These are phyloP conservation scores for Cryptoprocta ferox DNA, from an alignment of 2,797 vertebrate species.

Conservation along the genomic window DNA sequence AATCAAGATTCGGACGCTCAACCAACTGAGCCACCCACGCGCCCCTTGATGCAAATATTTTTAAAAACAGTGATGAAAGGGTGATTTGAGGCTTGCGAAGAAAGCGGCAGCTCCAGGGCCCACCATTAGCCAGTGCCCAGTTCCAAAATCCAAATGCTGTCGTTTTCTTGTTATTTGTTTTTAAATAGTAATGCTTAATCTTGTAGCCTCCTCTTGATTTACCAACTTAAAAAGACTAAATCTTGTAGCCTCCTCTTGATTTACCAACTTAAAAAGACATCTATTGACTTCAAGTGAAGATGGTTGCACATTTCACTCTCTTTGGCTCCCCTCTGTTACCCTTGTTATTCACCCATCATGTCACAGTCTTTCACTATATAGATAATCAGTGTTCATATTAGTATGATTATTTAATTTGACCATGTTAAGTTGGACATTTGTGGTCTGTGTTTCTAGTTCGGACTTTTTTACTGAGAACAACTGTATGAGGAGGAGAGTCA, in stretches of 20 bases:
- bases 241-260: neutral
- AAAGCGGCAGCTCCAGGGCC: neutral
- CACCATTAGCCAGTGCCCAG: neutral
- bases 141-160: neutral
- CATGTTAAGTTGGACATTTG: neutral
- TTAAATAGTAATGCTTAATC: neutral
- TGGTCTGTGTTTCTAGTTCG: slow-evolving; percentile 23
- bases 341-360: neutral
- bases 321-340: neutral
- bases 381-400: neutral
- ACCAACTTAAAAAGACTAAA: neutral
- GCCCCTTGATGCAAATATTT: neutral
- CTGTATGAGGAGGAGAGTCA: neutral
- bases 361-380: neutral
- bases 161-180: neutral
- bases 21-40: too few relatives aligned
- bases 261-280: neutral
- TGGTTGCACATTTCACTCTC: neutral
- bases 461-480: neutral
- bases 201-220: neutral
- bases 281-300: neutral
- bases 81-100: neutral
- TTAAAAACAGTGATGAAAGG: neutral
- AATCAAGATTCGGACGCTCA: too few relatives aligned
- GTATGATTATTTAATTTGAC: neutral